Conservation (phyloP, 2,797 vertebrate genomes). For the Antennarius maculatus region DNA sequence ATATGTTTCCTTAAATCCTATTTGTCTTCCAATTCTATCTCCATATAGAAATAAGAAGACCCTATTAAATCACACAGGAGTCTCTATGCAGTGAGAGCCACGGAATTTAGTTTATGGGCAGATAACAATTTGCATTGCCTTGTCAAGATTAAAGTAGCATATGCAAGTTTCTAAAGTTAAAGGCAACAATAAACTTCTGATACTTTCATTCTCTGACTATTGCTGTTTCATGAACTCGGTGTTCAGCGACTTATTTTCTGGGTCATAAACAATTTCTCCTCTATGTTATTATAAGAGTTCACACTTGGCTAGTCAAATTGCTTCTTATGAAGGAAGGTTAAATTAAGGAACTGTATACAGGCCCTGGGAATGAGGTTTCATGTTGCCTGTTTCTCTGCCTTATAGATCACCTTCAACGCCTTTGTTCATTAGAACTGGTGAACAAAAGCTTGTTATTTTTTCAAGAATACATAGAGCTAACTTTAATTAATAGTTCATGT, state of each 20-base stretch:
- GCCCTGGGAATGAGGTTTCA: background rate
- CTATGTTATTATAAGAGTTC: background rate
- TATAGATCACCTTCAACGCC: background rate
- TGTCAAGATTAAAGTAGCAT: slow-evolving; percentile 49
- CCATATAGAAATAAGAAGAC: slow-evolving; percentile 71
- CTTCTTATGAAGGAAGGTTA: slow-evolving; percentile 1
- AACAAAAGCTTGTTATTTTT: too few relatives aligned
- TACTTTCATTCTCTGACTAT: slow-evolving; percentile 16
- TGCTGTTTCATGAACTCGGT: background rate
- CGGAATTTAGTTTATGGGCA: slow-evolving; percentile 61
- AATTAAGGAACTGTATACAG: background rate
- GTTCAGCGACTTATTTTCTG: background rate
- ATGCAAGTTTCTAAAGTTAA: slow-evolving; percentile 27
- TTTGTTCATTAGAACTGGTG: background rate
- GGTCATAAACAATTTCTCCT: slow-evolving; percentile 6
- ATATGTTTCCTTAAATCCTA: slow-evolving; percentile 80
- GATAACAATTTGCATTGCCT: slow-evolving; percentile 57
- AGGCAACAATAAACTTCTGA: slow-evolving; percentile 9
- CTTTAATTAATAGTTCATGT: too few relatives aligned
- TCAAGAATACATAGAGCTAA: too few relatives aligned
- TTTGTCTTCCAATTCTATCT: slow-evolving; percentile 81
- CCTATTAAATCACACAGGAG: slow-evolving; percentile 73
- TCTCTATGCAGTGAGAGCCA: slow-evolving; percentile 58
- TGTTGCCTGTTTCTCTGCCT: background rate
- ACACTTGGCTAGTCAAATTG: background rate